These are phyloP conservation scores for Parapsyche elsis DNA, from an alignment of 1,140 invertebrate species.

Conservation along the genomic window DNA sequence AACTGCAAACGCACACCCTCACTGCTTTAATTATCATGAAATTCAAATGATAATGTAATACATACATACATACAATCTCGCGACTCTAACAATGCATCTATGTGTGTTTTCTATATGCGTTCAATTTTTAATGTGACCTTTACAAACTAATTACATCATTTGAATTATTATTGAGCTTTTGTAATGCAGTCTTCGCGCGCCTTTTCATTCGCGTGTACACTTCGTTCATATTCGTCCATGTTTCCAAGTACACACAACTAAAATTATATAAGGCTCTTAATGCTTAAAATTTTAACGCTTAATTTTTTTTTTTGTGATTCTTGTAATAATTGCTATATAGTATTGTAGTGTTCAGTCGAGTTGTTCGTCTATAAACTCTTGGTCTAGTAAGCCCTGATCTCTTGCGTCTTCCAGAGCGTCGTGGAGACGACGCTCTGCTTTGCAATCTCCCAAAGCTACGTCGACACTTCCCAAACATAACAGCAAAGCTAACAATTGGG, in stretches of 20 bases:
- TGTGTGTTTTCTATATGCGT: no score
- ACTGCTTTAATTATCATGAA: no score
- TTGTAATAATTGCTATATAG: background rate
- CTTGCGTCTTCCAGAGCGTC: constrained; percentile 64
- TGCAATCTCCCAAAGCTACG: constrained; percentile 74
- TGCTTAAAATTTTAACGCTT: background rate
- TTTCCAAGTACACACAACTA: background rate
- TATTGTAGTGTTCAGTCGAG: constrained; percentile 25
- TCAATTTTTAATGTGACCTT: no score
- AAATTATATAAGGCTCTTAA: constrained; percentile 1
- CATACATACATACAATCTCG: no score
- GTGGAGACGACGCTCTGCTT: constrained; percentile 76
- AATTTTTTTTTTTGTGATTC: background rate
- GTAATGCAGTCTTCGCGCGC: constrained; percentile 9
- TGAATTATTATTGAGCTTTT: constrained; percentile 7
- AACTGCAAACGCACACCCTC: no score
- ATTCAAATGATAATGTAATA: no score
- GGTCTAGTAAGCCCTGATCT: constrained; percentile 59
- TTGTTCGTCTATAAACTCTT: constrained; percentile 51
- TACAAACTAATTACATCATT: no score
- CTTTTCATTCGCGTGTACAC: background rate
- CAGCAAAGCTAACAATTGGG: constrained; percentile 77
- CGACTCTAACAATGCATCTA: no score
- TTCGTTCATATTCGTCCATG: background rate
- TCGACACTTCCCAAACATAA: constrained; percentile 84